Base-by-base conservation (phyloP, 2,113 vertebrate species). In the Holacanthus passer region DNA sequence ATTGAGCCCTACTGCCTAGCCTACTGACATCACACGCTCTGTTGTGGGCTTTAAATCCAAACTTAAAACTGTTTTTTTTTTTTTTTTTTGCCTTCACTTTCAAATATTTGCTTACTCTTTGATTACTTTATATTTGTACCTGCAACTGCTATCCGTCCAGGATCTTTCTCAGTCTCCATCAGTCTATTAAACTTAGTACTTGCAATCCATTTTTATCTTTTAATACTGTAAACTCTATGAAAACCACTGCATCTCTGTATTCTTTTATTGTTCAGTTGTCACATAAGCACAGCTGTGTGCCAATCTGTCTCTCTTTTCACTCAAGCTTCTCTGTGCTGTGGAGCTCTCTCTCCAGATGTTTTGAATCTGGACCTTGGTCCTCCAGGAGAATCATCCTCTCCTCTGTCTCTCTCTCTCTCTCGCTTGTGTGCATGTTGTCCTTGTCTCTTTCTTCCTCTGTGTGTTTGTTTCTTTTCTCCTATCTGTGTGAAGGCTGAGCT, bases 271-370 rank as follows among this genome's bases (percentile, higher is more conserved):
- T 75, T n/a, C n/a, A 5, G n/a, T n/a, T 37, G 56, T 24, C 45
- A 22, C 45, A 63, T 14, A 74, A 63, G 47, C 41, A 48, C 64
- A 31, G 16, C 43, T 50, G 20, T 47, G 12, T 11, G 39, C 35
- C 45, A n/a, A n/a, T n/a, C 45, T 50, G 41, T 13, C 17, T 67
- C 27, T 35, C 35, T 35, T 35, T 35, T 35, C 35, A 35, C 35
- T 35, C 35, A 35, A 7, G 11, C 60, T 43, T 13, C 60, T 63
- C 22, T 35, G 24, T 48, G 24, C 41, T 66, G 41, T 35, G 19
- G 65, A 35, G 19, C 29, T 50, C 20, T 35, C 29, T 68, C 22
- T 27, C 31, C 56, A 50, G 71, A 73, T 62, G 70, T 73, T 47
- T 48, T 71, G 24, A 24, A 58, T 43, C 24, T 20, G 45, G n/a